Base-by-base conservation (phyloP, 1,140 invertebrate genomes). In the Mycetomoellerius zeteki region DNA sequence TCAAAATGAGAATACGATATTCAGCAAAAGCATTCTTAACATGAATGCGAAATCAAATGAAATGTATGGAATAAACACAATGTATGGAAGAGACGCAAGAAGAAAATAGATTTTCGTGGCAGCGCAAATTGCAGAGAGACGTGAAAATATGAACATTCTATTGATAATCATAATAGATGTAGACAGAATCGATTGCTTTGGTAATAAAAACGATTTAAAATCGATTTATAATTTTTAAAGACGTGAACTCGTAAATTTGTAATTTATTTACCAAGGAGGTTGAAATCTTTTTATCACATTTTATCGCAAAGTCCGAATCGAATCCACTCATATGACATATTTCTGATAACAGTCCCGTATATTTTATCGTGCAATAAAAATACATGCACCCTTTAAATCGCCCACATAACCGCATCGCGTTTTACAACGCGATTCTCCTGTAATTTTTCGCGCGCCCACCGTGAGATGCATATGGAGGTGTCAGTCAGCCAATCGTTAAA, bases 401-500 rank as follows among this genome's bases (percentile, higher is more conserved):
- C 52, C 80, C 54, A 54, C 67, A 82, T 82, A 69, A 71, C 52
- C 21, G 50, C 10, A 21, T 21, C 14, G n/a, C 19, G 33, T 72
- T 37, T 81, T 5, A 81, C 33, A 43, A 16, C 30, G 16, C 12
- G 8, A 43, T 33, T 47, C 69, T 30, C 21, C 56, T 21, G 24
- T 73, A n/a, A 73, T 73, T 30, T 73, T 47, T 60, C 47, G 43
- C 54, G 21, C 6, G n/a, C 10, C n/a, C n/a, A 12, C 19, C 37
- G 16, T 33, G 82, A 77, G 19, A 85, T 30, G 72, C 8, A 65
- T n/a, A 37, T 30, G 43, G 54, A 47, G 60, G 19, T 69, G 76
- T 69, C 65, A 37, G 77, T 71, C 77, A 2, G 30, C 65, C 43
- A 84, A 86, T 86, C 85, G 54, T 86, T 60, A 84, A 86, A 86